Conservation (phyloP, 2,888 invertebrate genomes). For the Nymphalis c-album region DNA sequence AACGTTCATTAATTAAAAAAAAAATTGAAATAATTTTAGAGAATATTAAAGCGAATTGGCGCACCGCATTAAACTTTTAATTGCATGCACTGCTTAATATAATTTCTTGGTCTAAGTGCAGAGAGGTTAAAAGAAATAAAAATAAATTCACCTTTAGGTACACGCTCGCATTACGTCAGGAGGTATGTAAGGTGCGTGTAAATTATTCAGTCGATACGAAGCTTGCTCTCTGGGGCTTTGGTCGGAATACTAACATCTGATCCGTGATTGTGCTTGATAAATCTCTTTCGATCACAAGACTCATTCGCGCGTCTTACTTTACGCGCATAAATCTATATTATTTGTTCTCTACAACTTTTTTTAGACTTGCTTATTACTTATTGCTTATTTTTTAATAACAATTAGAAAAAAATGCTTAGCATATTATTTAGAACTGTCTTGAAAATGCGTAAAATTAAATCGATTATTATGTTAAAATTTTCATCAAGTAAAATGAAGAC, state of each 20-base stretch:
- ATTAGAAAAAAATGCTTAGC: too few relatives aligned
- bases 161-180: conserved; percentile 43
- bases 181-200: conserved; percentile 59
- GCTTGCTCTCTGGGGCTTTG: conserved; percentile 65
- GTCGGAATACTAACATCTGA: conserved; percentile 76
- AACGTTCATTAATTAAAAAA: conserved; percentile 19
- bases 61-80: conserved; percentile 32
- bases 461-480: too few relatives aligned
- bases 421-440: too few relatives aligned
- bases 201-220: conserved; percentile 75
- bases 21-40: conserved; percentile 20
- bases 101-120: conserved; percentile 34
- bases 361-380: too few relatives aligned
- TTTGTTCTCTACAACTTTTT: too few relatives aligned
- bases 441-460: too few relatives aligned
- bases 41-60: conserved; percentile 19
- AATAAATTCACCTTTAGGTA: conserved; percentile 48
- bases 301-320: conserved; percentile 25
- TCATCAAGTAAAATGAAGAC: too few relatives aligned
- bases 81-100: conserved; percentile 33
- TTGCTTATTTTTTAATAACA: too few relatives aligned
- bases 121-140: conserved; percentile 26
- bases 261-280: conserved; percentile 75
- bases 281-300: conserved; percentile 52
- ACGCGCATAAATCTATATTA: conserved; percentile 3